These are phyloP conservation scores for Pecten maximus DNA, from an alignment of 2,888 invertebrate species.

Conservation along the genomic window DNA sequence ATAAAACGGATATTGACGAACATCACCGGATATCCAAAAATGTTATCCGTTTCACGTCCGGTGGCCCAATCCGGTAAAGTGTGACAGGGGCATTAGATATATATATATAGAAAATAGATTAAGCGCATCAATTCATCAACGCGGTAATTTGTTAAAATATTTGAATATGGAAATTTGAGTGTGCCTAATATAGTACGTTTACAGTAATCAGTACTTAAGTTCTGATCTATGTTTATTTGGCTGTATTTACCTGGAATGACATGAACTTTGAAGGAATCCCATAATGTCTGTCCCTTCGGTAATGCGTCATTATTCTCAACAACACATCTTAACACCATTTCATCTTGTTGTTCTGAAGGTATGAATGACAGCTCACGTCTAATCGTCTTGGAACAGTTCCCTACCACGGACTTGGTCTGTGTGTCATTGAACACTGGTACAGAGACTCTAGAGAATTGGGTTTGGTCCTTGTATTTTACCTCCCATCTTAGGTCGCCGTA, in stretches of 20 bases:
- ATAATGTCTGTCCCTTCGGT: constrained; percentile 48
- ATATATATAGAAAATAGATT: too few species aligned
- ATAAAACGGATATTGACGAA: too few species aligned
- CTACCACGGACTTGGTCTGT: background rate
- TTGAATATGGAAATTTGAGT: too few species aligned
- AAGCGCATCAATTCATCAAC: too few species aligned
- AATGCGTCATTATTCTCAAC: constrained; percentile 55
- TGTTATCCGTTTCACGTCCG: too few species aligned
- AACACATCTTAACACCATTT: constrained; percentile 58
- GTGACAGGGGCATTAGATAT: too few species aligned
- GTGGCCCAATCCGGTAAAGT: too few species aligned
- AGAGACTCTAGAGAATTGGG: constrained; percentile 49
- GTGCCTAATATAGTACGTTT: too few species aligned
- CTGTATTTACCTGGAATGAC: constrained; percentile 62
- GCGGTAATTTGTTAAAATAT: too few species aligned
- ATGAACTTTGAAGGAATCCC: constrained; percentile 52
- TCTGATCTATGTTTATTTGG: too few species aligned
- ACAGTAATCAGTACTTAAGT: too few species aligned
- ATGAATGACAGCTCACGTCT: constrained; percentile 51
- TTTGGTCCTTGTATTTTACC: constrained; percentile 45
- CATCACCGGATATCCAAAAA: too few species aligned
- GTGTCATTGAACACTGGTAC: background rate
- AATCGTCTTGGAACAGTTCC: constrained; percentile 42
- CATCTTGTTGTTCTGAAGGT: constrained; percentile 52
- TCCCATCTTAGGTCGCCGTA: constrained; percentile 53